Evolutionary conservation across 2,888 invertebrate genomes (phyloP), one percentile per base, ranked within the genome.

Genomic region (Cantharis lateralis): DNA sequence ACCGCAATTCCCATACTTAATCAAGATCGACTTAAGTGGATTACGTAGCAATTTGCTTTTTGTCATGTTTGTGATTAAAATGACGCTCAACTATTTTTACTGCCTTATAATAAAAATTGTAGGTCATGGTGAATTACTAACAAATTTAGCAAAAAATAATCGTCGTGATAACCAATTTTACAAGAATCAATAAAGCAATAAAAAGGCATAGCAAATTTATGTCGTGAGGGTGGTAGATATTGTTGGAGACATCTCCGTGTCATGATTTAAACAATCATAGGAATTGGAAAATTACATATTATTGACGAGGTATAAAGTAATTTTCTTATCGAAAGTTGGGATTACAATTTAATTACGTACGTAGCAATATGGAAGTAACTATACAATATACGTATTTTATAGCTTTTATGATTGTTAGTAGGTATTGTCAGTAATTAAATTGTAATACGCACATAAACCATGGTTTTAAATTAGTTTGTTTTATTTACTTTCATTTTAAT

Each of bases 1-100:
- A 74, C 74, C 71, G 74, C 77, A 77, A 77, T 77, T 77, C 74
- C 77, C 71, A 77, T 77, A 72, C 74, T 77, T 74, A 71, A 77
- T 77, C 69, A 77, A 76, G 72, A 76, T 77, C 32, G 18, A 68
- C 28, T 74, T 74, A 77, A 77, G 71, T 77, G 70, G 66, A 70
- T 26, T 62, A 70, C 62, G 64, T 24, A 20, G 24, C 64, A 66
- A 66, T 66, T 66, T 63, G 18, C 16, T 66, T 66, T 66, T 66
- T 66, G 20, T 66, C 64, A 66, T 66, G 64, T 66, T 66, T 66
- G 20, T 66, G 16, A 63, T 63, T 63, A 63, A 63, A 63, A 18
- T 63, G 16, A 48, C 48, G 48, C 48, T 66, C 20, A n/a, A 24
- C 20, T 66, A 66, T 66, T 66, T 66, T 66, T 66, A 66, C 24